Evolutionary conservation across 2,113 vertebrate species (phyloP).

Genomic region (Cryptoleucopteryx plumbea): DNA sequence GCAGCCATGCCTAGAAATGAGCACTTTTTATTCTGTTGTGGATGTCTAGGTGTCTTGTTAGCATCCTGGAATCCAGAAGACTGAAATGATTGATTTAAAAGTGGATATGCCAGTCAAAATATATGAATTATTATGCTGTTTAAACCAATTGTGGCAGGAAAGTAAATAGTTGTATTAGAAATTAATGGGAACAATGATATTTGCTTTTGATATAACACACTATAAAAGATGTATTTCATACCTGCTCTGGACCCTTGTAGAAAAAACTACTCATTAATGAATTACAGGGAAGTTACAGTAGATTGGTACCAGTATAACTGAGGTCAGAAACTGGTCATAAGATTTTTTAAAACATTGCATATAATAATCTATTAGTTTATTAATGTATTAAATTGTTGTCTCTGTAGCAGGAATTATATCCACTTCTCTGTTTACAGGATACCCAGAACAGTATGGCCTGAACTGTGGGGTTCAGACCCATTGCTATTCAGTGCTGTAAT

Average conservation of each 20-base stretch:
- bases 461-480: background rate
- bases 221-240: background rate
- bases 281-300: background rate
- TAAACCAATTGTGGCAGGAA: background rate
- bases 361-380: background rate
- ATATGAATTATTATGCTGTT: background rate
- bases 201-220: background rate
- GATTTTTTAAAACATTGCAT: background rate
- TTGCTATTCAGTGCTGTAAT: background rate
- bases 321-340: background rate
- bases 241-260: background rate
- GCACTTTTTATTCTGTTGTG: background rate
- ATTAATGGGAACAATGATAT: background rate
- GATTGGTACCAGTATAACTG: background rate
- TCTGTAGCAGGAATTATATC: background rate
- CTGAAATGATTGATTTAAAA: background rate
- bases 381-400: background rate
- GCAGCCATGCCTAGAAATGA: background rate
- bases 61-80: background rate
- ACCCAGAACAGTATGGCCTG: background rate
- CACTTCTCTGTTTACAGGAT: background rate
- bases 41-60: background rate
- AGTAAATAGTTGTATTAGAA: background rate
- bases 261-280: background rate
- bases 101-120: background rate